phyloP scores from a whole-genome alignment of 2,888 invertebrate genomes.

The Drosophila birchii region DNA sequence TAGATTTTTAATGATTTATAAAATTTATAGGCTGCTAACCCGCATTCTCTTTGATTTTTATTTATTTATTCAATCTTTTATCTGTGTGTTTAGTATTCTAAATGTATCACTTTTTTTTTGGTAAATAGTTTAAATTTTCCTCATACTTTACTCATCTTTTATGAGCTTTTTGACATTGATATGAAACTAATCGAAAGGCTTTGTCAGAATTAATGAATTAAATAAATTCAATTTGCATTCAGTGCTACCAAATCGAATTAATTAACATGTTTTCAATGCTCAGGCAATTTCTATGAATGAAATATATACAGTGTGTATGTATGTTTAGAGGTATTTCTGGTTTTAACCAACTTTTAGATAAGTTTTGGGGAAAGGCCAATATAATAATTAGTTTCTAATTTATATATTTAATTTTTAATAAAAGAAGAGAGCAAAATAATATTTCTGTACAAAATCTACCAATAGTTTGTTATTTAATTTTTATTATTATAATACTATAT shows the following conservation, averaged over 20 bases:
- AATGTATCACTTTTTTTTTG: too few species aligned
- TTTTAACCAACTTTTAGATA: neutral
- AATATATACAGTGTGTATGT: slow-evolving; percentile 1
- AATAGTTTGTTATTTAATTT: too few species aligned
- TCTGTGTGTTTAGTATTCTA: neutral
- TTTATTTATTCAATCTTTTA: neutral
- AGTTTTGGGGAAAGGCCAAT: neutral
- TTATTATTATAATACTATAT: too few species aligned
- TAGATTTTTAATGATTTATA: too few species aligned
- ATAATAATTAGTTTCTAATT: neutral
- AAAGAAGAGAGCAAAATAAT: neutral
- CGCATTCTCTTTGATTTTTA: neutral
- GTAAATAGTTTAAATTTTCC: neutral
- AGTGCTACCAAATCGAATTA: slow-evolving; percentile 2
- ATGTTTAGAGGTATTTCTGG: neutral
- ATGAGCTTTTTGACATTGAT: slow-evolving; percentile 11
- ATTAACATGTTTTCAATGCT: slow-evolving; percentile 20
- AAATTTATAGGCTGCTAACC: too few species aligned
- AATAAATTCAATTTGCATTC: slow-evolving; percentile 15
- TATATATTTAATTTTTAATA: neutral
- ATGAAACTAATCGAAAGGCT: slow-evolving; percentile 4
- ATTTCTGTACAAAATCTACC: too few species aligned
- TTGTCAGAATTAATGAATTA: slow-evolving; percentile 13
- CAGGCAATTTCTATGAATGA: slow-evolving; percentile 10
- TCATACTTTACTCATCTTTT: neutral